Evolutionary conservation across 2,888 invertebrate genomes (phyloP).

Genomic region (Sphecodes monilicornis): DNA sequence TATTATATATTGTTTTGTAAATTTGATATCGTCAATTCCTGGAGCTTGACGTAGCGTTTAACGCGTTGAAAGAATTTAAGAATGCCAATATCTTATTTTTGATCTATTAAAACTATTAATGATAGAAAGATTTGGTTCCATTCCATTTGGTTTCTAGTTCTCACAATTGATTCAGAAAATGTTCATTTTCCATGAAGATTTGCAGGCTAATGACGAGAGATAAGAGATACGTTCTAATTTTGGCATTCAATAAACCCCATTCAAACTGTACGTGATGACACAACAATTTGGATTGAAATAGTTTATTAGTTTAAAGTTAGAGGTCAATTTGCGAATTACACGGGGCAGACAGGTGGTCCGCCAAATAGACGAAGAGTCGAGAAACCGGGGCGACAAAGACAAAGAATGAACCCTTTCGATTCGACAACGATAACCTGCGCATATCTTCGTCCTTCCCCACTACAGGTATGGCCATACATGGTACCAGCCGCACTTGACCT

Average conservation of each 20-base stretch:
- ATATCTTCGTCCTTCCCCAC: conserved; percentile 68
- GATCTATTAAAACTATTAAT: no score
- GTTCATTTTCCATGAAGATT: no score
- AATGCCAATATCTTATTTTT: no score
- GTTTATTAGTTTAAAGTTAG: not conserved
- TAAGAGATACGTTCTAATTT: no score
- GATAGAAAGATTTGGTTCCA: no score
- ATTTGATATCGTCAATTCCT: no score
- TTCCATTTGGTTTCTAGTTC: no score
- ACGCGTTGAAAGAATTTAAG: no score
- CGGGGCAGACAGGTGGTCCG: conserved; percentile 31
- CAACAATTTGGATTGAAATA: not conserved
- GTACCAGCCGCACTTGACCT: conserved; percentile 83
- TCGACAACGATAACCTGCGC: conserved; percentile 61
- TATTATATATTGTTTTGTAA: no score
- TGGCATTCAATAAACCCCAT: not conserved
- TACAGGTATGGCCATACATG: conserved; percentile 76
- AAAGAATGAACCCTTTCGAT: conserved; percentile 67
- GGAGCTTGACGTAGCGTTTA: no score
- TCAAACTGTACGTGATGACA: not conserved
- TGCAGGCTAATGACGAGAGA: no score
- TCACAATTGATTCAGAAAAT: no score
- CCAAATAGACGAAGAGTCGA: conserved; percentile 37
- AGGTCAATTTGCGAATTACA: not conserved
- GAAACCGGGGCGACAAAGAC: conserved; percentile 15